Evolutionary conservation across 2,888 invertebrate genomes (phyloP), one percentile per base, ranked within the genome.

Genomic region (Ichneumon xanthorius): DNA sequence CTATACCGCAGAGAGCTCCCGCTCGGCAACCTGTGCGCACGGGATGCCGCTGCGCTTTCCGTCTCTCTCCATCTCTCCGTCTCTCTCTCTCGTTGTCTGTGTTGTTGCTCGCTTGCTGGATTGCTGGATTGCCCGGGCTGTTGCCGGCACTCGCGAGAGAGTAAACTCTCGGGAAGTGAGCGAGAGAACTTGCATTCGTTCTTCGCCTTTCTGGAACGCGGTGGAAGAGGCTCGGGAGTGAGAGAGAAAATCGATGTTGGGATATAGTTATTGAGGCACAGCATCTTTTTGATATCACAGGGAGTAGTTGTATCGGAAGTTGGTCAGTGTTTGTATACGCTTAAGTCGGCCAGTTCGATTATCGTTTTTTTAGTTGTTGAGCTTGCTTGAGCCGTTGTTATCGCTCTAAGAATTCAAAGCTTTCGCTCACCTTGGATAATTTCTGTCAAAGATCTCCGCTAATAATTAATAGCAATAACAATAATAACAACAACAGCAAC

Each of bases 201-300:
- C 45, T 61, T 77, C 45, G 61, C 16, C 33, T 79, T 85, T 85
- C 78, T 79, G 81, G 78, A 85, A 82, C 85, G 78, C 81, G 78
- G 81, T 65, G 78, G 77, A 78, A 68, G 63, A 67, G 58, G 16
- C 65, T 30, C 30, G 22, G 22, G 33, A 45, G 61, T 16, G 81
- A 22, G 63, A 19, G 63, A 63, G 16, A 26, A 45, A 16, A 9
- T 63, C 5, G 50, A 65, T 33, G 63, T 14, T 30, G 50, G 50
- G 63, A 50, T 73, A 26, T 73, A 26, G 72, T 73, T 58, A 58
- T 45, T 61, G 73, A 45, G 26, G 73, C 61, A 45, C 1, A 33
- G 63, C 45, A 58, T 58, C 19, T 75, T 75, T 63, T 30, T 48
- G 9, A 61, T 63, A 2, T 53, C 16, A n/a, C n/a, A 2, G 14